These are phyloP conservation scores for Myotis pilosus DNA, from an alignment of 2,797 vertebrate species.

Conservation along the genomic window DNA sequence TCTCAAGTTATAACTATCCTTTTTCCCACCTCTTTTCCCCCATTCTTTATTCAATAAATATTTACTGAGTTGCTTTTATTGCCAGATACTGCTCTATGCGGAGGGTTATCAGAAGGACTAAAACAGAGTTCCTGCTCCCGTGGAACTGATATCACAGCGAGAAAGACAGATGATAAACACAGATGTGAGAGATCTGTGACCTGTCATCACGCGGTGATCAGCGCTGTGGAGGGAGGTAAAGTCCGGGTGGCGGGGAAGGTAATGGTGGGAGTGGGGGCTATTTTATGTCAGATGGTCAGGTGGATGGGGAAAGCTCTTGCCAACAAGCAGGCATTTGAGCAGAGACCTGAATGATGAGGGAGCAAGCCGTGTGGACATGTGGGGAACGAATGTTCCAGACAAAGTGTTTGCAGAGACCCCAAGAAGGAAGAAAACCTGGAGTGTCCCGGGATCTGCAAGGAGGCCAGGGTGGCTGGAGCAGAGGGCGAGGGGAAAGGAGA, in stretches of 20 bases:
- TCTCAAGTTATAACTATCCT: background rate
- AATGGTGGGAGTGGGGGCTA: background rate
- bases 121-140: background rate
- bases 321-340: background rate
- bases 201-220: fast-evolving
- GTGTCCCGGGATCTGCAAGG: background rate
- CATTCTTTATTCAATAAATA: background rate
- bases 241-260: too few relatives aligned
- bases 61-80: background rate
- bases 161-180: background rate
- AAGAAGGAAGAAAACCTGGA: background rate
- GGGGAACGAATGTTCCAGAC: background rate
- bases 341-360: background rate
- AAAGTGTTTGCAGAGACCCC: background rate
- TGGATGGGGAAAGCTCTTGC: background rate
- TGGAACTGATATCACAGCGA: background rate
- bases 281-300: background rate
- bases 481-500: background rate
- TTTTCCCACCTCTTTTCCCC: background rate
- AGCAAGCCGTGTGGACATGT: background rate
- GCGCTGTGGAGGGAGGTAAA: background rate
- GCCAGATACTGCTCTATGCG: background rate
- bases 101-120: background rate
- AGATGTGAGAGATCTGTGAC: background rate
- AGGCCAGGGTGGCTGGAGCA: background rate